These are phyloP conservation scores for Notechis scutatus DNA, from an alignment of 2,113 vertebrate genomes.

Conservation along the genomic window DNA sequence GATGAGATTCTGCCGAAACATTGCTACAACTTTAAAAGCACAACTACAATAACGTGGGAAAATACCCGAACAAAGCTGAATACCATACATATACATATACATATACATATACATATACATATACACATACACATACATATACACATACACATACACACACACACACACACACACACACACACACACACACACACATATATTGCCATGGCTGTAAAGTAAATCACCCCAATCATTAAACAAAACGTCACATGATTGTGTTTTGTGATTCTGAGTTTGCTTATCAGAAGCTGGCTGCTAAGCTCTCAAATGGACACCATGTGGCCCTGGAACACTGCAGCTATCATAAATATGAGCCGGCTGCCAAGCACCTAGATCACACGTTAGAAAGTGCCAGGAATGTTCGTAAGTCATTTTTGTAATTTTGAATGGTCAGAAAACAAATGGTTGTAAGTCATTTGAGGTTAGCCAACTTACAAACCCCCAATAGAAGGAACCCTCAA, in stretches of 20 bases:
- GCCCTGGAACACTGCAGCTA: neutral
- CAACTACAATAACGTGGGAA: no score
- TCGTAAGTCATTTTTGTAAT: neutral
- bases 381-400: neutral
- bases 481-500: no score
- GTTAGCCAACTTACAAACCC: neutral
- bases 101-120: no score
- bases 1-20: no score
- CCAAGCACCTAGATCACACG: neutral
- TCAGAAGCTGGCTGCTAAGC: neutral
- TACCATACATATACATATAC: no score
- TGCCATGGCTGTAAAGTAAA: neutral
- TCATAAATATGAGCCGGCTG: neutral
- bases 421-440: neutral
- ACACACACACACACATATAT: no score
- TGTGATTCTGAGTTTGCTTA: neutral
- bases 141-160: no score
- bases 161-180: rapidly evolving
- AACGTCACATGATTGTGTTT: neutral
- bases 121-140: rapidly evolving
- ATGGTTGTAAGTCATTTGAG: neutral
- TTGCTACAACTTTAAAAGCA: no score
- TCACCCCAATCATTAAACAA: neutral
- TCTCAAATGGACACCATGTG: neutral
- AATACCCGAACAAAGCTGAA: no score